A percentile compares a stretch with the other conserved stretches of the same genome.
Conservation (phyloP, 64 coral and sea anemone genomes). For the Montipora cactus region DNA sequence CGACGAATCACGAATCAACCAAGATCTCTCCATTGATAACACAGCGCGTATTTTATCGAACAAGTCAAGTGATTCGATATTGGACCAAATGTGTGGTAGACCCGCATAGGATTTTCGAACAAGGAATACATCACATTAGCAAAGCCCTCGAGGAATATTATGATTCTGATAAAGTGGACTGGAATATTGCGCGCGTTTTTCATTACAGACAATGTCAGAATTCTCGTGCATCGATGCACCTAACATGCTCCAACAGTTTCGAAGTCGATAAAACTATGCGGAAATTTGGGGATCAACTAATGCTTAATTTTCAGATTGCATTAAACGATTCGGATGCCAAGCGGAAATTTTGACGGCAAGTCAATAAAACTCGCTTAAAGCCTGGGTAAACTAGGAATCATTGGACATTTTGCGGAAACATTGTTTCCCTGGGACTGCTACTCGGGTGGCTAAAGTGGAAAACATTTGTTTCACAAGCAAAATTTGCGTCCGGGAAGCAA, state of each 20-base stretch:
- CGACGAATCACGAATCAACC: neutral
- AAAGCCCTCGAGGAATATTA: slow-evolving; percentile 28
- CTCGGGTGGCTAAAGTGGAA: too few species aligned
- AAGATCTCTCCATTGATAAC: neutral
- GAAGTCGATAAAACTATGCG: slow-evolving; percentile 39
- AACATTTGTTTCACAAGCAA: too few species aligned
- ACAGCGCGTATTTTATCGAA: slow-evolving; percentile 4
- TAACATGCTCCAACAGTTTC: neutral
- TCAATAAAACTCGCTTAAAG: neutral
- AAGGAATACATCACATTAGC: slow-evolving; percentile 45
- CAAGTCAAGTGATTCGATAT: neutral
- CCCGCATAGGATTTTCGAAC: slow-evolving; percentile 17
- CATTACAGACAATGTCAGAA: slow-evolving; percentile 44
- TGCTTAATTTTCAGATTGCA: neutral
- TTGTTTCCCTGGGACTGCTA: too few species aligned
- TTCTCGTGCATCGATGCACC: neutral
- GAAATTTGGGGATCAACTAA: slow-evolving; percentile 2
- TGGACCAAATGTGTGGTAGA: slow-evolving; percentile 48
- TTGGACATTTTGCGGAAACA: too few species aligned
- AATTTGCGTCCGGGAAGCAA: too few species aligned
- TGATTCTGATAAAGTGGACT: neutral
- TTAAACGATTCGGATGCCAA: neutral
- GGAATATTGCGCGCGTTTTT: slow-evolving; percentile 14
- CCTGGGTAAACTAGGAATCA: too few species aligned
- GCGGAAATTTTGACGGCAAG: neutral